A percentile compares a stretch with the other conserved stretches of the same genome.
phyloP scores from a whole-genome alignment of 2,888 invertebrate genomes.

The Chrysopilus asiliformis region DNA sequence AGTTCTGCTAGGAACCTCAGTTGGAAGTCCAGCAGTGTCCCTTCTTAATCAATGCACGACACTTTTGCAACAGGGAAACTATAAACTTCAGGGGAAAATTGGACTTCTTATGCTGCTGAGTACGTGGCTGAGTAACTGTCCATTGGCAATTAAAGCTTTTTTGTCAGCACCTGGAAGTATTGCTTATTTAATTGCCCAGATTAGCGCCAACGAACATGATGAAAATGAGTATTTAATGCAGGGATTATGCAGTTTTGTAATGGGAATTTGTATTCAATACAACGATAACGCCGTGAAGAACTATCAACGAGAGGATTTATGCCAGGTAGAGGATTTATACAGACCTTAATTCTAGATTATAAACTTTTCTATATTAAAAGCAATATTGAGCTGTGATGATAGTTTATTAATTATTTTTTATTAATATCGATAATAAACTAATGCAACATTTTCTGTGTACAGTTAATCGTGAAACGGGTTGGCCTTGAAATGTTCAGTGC shows the following conservation, averaged over 20 bases:
- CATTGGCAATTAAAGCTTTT: slow-evolving; percentile 69
- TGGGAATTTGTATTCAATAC: slow-evolving; percentile 83
- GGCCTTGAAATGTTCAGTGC: slow-evolving; percentile 79
- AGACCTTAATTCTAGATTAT: background rate
- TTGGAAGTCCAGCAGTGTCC: slow-evolving; percentile 74
- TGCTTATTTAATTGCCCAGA: slow-evolving; percentile 71
- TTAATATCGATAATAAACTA: background rate
- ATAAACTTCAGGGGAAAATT: slow-evolving; percentile 58
- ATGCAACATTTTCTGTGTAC: slow-evolving; percentile 7
- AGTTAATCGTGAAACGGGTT: slow-evolving; percentile 73
- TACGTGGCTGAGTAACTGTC: slow-evolving; percentile 77
- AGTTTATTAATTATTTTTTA: background rate
- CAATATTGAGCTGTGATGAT: background rate
- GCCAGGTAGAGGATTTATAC: slow-evolving; percentile 32
- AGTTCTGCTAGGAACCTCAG: slow-evolving; percentile 76
- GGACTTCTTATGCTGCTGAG: slow-evolving; percentile 83
- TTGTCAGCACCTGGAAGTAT: slow-evolving; percentile 66
- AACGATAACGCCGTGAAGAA: slow-evolving; percentile 69
- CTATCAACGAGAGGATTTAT: slow-evolving; percentile 64
- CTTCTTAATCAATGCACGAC: slow-evolving; percentile 79
- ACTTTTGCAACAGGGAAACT: slow-evolving; percentile 62
- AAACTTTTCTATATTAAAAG: background rate
- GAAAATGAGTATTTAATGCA: slow-evolving; percentile 79
- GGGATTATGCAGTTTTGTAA: slow-evolving; percentile 80
- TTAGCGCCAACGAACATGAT: slow-evolving; percentile 74